A percentile compares a stretch with the other conserved stretches of the same genome.
Conservation (phyloP, 1,140 invertebrate species). For the Platyscapa corneri region DNA sequence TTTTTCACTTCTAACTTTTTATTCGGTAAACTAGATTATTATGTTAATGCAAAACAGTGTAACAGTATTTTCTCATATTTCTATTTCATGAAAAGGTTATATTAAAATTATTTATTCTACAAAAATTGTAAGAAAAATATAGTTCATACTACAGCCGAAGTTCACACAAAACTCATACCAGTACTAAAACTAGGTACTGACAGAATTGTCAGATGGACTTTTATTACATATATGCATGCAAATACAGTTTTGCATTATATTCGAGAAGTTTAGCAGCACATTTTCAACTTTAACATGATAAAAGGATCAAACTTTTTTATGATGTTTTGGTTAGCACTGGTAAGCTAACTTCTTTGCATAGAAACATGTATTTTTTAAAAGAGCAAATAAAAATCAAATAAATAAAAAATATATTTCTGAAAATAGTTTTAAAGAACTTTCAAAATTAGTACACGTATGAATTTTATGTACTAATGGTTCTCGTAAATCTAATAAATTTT, state of each 20-base stretch:
- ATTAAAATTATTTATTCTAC: not conserved
- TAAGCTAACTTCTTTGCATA: not conserved
- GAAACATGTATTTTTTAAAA: not conserved
- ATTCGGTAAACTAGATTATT: not conserved
- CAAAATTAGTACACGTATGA: too few species aligned
- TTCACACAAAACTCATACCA: not conserved
- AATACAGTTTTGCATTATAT: conserved; percentile 11
- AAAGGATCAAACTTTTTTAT: conserved; percentile 30
- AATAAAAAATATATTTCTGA: not conserved
- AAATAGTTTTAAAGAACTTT: too few species aligned
- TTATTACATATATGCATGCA: conserved; percentile 24
- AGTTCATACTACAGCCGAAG: not conserved
- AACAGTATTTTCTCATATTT: too few species aligned
- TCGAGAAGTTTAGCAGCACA: conserved; percentile 15
- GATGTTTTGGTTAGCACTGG: not conserved
- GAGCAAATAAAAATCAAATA: not conserved
- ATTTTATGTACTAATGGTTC: too few species aligned
- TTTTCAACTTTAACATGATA: conserved; percentile 23
- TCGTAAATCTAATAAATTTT: too few species aligned
- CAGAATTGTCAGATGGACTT: conserved; percentile 11
- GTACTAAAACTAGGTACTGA: conserved; percentile 5
- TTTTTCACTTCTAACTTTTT: too few species aligned
- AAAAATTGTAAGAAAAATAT: not conserved
- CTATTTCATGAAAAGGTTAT: not conserved
- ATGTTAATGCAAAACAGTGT: too few species aligned